phyloP scores from a whole-genome alignment of 2,888 invertebrate genomes.

The Beris chalybata region DNA sequence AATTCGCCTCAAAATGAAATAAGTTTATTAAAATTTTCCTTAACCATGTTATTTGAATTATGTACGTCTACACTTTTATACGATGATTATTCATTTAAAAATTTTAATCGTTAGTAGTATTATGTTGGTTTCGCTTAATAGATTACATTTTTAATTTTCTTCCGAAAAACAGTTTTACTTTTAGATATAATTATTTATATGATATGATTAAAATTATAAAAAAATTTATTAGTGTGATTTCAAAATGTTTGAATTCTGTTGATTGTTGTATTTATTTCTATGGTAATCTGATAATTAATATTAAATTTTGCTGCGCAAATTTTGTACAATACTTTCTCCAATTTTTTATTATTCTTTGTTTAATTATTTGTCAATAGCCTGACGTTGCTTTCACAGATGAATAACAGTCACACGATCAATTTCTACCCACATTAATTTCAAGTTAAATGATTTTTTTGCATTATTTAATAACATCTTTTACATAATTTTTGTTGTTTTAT shows the following conservation, averaged over 20 bases:
- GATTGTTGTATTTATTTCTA: neutral
- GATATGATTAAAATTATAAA: neutral
- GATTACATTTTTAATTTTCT: too few species aligned
- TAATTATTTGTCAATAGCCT: too few species aligned
- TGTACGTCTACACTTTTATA: too few species aligned
- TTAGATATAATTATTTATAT: neutral
- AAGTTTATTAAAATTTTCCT: too few species aligned
- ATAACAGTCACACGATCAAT: neutral
- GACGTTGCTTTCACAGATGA: neutral
- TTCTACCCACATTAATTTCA: neutral
- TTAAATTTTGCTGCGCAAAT: neutral
- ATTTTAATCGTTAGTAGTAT: too few species aligned
- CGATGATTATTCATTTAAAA: too few species aligned
- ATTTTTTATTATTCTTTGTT: constrained; percentile 2
- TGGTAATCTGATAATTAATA: too few species aligned
- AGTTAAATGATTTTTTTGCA: neutral
- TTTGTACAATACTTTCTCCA: neutral
- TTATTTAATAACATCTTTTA: constrained; percentile 10
- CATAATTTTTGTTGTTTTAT: constrained; percentile 9
- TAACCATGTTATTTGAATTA: too few species aligned
- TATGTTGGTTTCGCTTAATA: too few species aligned
- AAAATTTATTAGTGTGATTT: neutral
- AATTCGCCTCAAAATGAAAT: too few species aligned
- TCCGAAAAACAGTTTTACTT: too few species aligned
- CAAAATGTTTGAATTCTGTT: neutral